Base-by-base conservation (phyloP, 2,113 vertebrate species). In the Ictidomys tridecemlineatus region DNA sequence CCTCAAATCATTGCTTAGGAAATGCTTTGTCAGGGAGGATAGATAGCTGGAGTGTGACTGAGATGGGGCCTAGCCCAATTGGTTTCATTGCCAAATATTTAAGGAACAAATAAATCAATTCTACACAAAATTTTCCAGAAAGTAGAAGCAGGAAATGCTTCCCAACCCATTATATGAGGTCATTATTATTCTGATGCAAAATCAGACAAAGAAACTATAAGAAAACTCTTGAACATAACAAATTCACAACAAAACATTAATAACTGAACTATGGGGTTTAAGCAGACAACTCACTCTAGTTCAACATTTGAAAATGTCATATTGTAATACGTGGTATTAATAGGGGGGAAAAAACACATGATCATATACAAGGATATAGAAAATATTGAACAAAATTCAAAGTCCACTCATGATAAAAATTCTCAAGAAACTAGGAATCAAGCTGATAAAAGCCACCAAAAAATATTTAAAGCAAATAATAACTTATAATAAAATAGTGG, bases 261-360 rank as follows among this genome's bases (percentile, higher is more conserved):
- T 37, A 51, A 18, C 39, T 69, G 48, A 69, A 32, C 20, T 39
- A 16, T 67, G 51, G 77, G 39, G 24, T 48, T 45, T 73, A 67
- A 74, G 24, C 13, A 67, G 76, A 92, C 56, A 65, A 85, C 28
- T 4, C 4, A 39, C 69, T 18, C 67, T 74, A 74, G 20, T 28
- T 94, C 51, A 92, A n/a, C n/a, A 65, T 87, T 32, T 80, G 67
- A 67, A 92, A 88, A 92, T 69, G 26, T 58, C 69, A 48, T 61
- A 30, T 89, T 48, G 9, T 37, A 77, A 77, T 14, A 28, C 11
- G 67, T 11, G 24, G 18, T n/a, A 53, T 51, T 53, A 86, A 85
- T 28, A 95, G 65, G 17, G 10, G 9, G 6, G 42, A 76, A 58
- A 56, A 11, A 0, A 9, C n/a, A 28, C 39, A 63, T 2, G 4